Evolutionary conservation across 1,140 invertebrate species (phyloP).

Genomic region (Diabrotica virgifera): DNA sequence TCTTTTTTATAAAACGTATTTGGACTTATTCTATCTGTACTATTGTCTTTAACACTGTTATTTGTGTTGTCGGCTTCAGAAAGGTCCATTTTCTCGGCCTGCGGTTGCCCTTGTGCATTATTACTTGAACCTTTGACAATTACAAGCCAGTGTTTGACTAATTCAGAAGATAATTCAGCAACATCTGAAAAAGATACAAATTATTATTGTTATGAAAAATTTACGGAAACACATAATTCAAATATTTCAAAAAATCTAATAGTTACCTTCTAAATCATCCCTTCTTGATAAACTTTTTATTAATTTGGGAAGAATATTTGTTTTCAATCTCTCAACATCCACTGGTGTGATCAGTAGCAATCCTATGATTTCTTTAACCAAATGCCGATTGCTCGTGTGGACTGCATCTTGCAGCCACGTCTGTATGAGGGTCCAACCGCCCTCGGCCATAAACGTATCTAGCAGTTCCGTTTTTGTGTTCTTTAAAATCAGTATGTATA

Average conservation of each 20-base stretch:
- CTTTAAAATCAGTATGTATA: constrained; percentile 91
- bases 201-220: not conserved
- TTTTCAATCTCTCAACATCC: constrained; percentile 82
- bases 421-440: constrained; percentile 86
- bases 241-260: not conserved
- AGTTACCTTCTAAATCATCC: constrained; percentile 71
- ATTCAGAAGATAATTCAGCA: constrained; percentile 62
- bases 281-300: constrained; percentile 86
- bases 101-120: not conserved
- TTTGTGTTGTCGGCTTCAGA: no score
- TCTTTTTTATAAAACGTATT: not conserved
- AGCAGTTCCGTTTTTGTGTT: constrained; percentile 81
- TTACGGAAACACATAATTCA: not conserved
- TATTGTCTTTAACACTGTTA: no score
- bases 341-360: constrained; percentile 82
- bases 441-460: constrained; percentile 82
- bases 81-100: not conserved
- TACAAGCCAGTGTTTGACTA: constrained; percentile 89
- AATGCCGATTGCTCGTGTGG: constrained; percentile 75
- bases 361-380: constrained; percentile 81
- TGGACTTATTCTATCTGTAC: no score
- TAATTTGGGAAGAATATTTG: constrained; percentile 86
- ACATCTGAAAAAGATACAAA: constrained; percentile 36
- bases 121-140: constrained; percentile 61
- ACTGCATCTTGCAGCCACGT: constrained; percentile 86